Conservation (phyloP, 2,888 invertebrate species). For the Erynnis tages region DNA sequence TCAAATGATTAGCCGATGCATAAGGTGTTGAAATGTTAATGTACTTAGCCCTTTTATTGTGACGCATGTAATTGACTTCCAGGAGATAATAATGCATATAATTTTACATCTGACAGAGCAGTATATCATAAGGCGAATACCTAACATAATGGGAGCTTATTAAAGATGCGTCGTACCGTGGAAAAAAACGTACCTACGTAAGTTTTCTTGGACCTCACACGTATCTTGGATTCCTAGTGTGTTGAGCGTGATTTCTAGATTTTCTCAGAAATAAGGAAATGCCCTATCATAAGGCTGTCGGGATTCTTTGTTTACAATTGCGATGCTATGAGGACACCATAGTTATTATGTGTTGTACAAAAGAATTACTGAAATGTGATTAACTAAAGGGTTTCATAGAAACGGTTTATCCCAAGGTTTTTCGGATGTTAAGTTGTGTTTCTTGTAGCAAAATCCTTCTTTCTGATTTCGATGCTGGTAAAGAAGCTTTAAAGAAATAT, state of each 20-base stretch:
- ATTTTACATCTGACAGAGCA: constrained; percentile 16
- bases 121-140: constrained; percentile 19
- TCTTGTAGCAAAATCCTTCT: too few relatives aligned
- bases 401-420: too few relatives aligned
- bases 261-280: constrained; percentile 21
- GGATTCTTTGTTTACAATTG: constrained; percentile 8
- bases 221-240: constrained; percentile 8
- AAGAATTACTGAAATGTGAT: too few relatives aligned
- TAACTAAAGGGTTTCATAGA: too few relatives aligned
- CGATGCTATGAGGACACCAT: background rate
- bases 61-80: constrained; percentile 8
- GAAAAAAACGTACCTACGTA: constrained; percentile 13
- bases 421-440: too few relatives aligned
- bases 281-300: constrained; percentile 5
- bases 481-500: too few relatives aligned
- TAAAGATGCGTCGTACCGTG: constrained; percentile 1
- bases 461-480: too few relatives aligned
- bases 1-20: too few relatives aligned
- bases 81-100: constrained; percentile 14
- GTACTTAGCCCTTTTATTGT: background rate
- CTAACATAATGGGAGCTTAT: constrained; percentile 16
- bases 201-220: constrained; percentile 17
- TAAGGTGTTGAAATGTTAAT: background rate
- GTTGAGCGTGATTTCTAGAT: background rate
- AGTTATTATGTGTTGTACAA: background rate